Conservation (phyloP, 2,113 vertebrate species). For the Perccottus glenii region DNA sequence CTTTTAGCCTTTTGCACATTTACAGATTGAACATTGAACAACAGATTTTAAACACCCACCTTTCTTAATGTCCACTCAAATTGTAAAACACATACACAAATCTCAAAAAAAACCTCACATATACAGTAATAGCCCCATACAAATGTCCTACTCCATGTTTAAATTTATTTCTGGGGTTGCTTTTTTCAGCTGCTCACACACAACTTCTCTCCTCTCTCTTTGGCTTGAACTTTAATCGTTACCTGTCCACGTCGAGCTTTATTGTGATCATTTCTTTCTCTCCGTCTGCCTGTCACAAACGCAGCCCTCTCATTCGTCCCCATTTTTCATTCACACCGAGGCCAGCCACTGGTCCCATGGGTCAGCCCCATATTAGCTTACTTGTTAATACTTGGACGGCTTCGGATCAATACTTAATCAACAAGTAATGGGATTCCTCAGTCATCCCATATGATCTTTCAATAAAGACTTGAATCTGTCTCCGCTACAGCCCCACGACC, state of each 20-base stretch:
- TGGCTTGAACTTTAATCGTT: conserved; percentile 80
- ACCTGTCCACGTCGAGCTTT: conserved; percentile 64
- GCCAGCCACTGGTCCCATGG: conserved; percentile 93
- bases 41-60: no score
- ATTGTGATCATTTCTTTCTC: conserved; percentile 67
- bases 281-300: conserved; percentile 40
- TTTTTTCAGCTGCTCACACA: conserved; percentile 68
- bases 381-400: conserved; percentile 95
- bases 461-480: conserved; percentile 98
- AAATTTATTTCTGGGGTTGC: not conserved
- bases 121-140: no score
- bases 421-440: conserved; percentile 99
- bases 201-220: conserved; percentile 81
- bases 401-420: conserved; percentile 99
- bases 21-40: no score
- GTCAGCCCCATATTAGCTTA: conserved; percentile 98
- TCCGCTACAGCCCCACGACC: conserved; percentile 41
- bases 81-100: no score
- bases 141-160: no score
- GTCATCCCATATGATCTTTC: conserved; percentile 99
- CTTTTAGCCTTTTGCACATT: no score
- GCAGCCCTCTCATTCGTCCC: conserved; percentile 25
- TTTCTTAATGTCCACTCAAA: no score
- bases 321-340: conserved; percentile 46
- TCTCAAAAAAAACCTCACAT: no score